phyloP scores from a whole-genome alignment of 2,888 invertebrate species.

The Lasioglossum figueresi region DNA sequence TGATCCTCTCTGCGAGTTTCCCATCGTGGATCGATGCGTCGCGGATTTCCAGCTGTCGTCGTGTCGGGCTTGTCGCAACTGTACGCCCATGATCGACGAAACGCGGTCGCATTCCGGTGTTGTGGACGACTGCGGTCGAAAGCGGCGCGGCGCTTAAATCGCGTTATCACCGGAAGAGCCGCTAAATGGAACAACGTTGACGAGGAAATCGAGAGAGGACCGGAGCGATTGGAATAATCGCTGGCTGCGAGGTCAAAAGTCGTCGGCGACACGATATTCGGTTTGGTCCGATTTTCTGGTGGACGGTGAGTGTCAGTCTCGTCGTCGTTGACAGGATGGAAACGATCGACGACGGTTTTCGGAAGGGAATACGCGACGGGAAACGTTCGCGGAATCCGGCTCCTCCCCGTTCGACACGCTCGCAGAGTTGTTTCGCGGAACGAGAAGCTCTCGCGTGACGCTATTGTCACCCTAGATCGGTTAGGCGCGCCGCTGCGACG shows the following conservation, averaged over 20 bases:
- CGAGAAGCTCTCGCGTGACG: conserved; percentile 61
- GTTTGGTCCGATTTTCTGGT: background rate
- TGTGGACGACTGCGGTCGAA: background rate
- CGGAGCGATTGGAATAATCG: conserved; percentile 67
- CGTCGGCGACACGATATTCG: conserved; percentile 17
- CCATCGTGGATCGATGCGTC: background rate
- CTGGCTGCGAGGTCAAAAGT: conserved; percentile 54
- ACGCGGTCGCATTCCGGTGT: conserved; percentile 3
- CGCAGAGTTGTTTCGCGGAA: conserved; percentile 62
- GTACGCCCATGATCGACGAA: conserved; percentile 2
- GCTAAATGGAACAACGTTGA: conserved; percentile 64
- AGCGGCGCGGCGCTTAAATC: conserved; percentile 26
- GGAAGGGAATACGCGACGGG: conserved; percentile 48
- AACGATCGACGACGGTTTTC: conserved; percentile 47
- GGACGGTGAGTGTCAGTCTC: background rate
- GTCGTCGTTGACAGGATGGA: background rate
- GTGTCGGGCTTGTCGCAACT: background rate
- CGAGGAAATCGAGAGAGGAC: conserved; percentile 64
- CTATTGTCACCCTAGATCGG: conserved; percentile 14
- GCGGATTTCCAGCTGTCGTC: background rate
- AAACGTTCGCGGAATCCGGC: conserved; percentile 53
- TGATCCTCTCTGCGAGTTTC: background rate
- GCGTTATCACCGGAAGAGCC: conserved; percentile 70
- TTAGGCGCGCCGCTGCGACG: conserved; percentile 8
- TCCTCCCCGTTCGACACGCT: conserved; percentile 20